phyloP scores from a whole-genome alignment of 2,888 invertebrate species.

The Labia minor region DNA sequence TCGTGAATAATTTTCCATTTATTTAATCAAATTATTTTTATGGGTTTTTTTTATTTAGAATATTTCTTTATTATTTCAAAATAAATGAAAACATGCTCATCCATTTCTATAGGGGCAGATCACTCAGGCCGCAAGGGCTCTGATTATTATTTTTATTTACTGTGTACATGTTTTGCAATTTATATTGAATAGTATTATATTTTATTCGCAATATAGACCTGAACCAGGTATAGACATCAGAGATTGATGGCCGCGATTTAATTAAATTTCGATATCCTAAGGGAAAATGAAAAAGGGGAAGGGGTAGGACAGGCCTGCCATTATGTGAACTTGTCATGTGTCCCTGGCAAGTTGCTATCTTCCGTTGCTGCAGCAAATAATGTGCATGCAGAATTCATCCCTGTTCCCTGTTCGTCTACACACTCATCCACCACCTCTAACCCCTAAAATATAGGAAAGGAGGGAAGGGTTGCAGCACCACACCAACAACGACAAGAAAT shows the following conservation, averaged over 20 bases:
- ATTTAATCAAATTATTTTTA: too few relatives aligned
- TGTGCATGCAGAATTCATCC: not conserved
- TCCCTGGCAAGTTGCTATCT: conserved; percentile 13
- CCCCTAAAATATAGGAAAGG: not conserved
- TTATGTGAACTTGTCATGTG: conserved; percentile 8
- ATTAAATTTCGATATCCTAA: conserved; percentile 13
- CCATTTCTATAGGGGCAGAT: too few relatives aligned
- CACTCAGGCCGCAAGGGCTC: too few relatives aligned
- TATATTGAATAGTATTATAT: too few relatives aligned
- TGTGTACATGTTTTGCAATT: too few relatives aligned
- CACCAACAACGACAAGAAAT: not conserved
- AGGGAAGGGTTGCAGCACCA: not conserved
- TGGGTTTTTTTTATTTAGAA: too few relatives aligned
- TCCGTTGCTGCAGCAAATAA: not conserved
- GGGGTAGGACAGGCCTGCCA: not conserved
- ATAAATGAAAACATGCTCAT: too few relatives aligned
- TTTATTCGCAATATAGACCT: too few relatives aligned
- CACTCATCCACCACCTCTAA: not conserved
- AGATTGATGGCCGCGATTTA: conserved; percentile 3
- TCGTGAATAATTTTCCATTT: too few relatives aligned
- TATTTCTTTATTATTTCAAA: too few relatives aligned
- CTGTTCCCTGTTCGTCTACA: not conserved
- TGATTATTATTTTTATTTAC: too few relatives aligned
- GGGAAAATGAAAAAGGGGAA: not conserved
- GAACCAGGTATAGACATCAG: not conserved